Conservation (phyloP, 2,797 vertebrate species). For the Sylvia borin region DNA sequence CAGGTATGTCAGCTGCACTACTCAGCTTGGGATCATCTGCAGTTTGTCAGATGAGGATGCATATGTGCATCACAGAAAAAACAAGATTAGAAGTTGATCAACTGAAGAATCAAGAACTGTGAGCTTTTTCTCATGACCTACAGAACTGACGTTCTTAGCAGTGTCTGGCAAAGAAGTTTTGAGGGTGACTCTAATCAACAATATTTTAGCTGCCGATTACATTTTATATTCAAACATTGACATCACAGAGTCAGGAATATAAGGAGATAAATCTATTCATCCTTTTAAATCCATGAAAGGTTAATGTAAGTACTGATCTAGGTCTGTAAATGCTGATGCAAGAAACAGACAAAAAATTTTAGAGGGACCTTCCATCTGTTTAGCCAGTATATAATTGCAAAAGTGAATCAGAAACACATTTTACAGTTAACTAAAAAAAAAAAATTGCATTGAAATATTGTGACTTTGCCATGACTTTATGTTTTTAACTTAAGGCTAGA, state of each 20-base stretch:
- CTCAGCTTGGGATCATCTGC: not conserved
- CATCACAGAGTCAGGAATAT: not conserved
- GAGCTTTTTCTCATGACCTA: not conserved
- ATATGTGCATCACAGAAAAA: not conserved
- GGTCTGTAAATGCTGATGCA: not conserved
- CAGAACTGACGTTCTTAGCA: not conserved
- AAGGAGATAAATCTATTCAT: not conserved
- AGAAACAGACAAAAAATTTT: not conserved
- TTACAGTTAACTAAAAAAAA: not conserved
- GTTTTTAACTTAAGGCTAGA: not conserved
- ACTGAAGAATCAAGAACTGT: not conserved
- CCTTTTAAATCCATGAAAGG: not conserved
- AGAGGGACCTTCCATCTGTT: not conserved
- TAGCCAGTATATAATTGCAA: not conserved
- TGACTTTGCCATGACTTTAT: not conserved
- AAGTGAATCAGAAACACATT: not conserved
- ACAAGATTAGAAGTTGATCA: rapidly evolving
- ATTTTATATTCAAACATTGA: not conserved
- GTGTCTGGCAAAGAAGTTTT: not conserved
- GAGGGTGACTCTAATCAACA: not conserved
- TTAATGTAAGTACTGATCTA: not conserved
- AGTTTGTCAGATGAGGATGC: not conserved
- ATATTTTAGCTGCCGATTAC: not conserved
- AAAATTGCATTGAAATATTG: not conserved
- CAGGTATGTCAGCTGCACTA: too few relatives aligned